A percentile compares a stretch with the other conserved stretches of the same genome.
phyloP scores from a whole-genome alignment of 2,113 vertebrate species.

The Sula dactylatra region DNA sequence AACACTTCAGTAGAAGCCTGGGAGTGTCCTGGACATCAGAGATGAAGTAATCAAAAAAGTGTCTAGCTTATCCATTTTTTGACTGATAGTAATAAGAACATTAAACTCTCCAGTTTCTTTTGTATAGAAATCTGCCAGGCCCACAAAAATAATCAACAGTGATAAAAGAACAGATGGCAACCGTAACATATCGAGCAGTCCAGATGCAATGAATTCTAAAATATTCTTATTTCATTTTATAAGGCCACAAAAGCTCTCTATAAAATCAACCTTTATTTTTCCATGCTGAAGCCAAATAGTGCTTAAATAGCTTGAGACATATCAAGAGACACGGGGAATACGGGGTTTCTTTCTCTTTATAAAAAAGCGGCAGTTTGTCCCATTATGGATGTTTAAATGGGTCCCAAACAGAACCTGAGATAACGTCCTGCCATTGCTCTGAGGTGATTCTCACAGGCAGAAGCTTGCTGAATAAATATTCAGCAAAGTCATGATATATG shows the following conservation, averaged over 20 bases:
- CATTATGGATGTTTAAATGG: neutral
- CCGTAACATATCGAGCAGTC: neutral
- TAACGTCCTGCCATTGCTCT: neutral
- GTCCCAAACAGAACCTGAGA: neutral
- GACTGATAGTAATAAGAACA: neutral
- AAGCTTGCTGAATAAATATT: neutral
- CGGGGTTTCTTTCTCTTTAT: neutral
- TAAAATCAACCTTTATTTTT: constrained; percentile 22
- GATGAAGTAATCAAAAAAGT: neutral
- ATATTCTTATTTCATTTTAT: constrained; percentile 41
- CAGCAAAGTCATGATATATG: neutral
- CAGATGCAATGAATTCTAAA: neutral
- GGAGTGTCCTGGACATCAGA: neutral
- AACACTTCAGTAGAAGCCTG: neutral
- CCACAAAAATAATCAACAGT: neutral
- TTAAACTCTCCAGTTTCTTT: neutral
- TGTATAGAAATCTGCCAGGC: neutral
- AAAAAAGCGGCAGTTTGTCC: neutral
- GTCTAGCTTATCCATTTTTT: neutral
- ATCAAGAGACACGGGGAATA: neutral
- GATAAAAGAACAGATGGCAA: constrained; percentile 17
- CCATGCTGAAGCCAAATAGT: neutral
- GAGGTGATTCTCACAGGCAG: neutral
- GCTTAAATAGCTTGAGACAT: neutral
- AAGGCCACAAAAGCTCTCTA: constrained; percentile 24